Conservation (phyloP, 2,888 invertebrate genomes). For the Tubulanus polymorphus region DNA sequence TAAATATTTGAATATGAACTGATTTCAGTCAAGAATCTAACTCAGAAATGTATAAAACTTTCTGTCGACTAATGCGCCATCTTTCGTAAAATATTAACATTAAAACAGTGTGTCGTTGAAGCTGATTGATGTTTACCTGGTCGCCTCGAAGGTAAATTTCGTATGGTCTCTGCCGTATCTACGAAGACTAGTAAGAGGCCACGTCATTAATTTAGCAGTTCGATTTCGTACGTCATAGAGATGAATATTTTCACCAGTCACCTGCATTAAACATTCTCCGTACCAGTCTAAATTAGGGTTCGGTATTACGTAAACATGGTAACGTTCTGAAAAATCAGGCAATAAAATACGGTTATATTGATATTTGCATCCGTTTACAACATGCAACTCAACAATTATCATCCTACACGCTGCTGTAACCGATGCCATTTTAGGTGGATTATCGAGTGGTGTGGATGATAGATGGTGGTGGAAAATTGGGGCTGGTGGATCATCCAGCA, state of each 20-base stretch:
- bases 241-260: conserved; percentile 33
- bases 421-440: too few species aligned
- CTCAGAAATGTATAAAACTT: neutral
- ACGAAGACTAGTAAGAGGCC: conserved; percentile 35
- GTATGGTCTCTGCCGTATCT: conserved; percentile 31
- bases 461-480: too few species aligned
- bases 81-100: neutral
- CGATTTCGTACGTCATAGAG: conserved; percentile 29
- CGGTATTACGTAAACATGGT: conserved; percentile 37
- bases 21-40: neutral
- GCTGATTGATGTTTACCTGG: conserved; percentile 25
- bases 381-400: too few species aligned
- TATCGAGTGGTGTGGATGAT: too few species aligned
- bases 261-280: conserved; percentile 39
- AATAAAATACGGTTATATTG: too few species aligned
- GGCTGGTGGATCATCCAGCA: too few species aligned
- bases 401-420: too few species aligned
- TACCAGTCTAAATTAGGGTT: conserved; percentile 23
- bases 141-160: conserved; percentile 41
- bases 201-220: conserved; percentile 27
- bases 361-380: too few species aligned
- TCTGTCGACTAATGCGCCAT: too few species aligned
- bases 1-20: too few species aligned
- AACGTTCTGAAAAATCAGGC: conserved; percentile 26
- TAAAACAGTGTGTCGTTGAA: neutral